A percentile compares a stretch with the other conserved stretches of the same genome.
These are phyloP conservation scores for Mechanitis mazaeus DNA, from an alignment of 2,888 invertebrate species.

Conservation along the genomic window DNA sequence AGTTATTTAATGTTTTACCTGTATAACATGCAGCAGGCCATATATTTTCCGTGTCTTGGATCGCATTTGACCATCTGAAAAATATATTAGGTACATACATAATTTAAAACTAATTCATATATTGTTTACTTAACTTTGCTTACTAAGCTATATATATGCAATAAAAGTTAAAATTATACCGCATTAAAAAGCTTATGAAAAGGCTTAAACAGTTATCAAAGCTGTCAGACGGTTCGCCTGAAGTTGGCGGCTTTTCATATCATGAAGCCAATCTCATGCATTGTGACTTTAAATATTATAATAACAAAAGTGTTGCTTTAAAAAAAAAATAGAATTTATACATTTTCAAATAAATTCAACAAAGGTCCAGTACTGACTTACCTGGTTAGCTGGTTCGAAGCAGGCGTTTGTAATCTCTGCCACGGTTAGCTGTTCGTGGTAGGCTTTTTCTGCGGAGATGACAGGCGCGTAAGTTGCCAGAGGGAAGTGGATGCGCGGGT, in stretches of 20 bases:
- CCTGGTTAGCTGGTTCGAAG: conserved; percentile 95
- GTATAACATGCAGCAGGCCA: conserved; percentile 97
- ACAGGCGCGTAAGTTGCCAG: conserved; percentile 94
- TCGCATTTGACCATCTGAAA: conserved; percentile 94
- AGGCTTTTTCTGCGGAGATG: conserved; percentile 94
- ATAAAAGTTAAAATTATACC: no score
- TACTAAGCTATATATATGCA: no score
- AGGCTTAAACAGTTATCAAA: neutral
- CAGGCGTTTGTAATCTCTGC: conserved; percentile 96
- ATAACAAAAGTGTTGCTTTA: neutral
- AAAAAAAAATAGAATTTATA: no score
- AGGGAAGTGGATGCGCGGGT: conserved; percentile 97
- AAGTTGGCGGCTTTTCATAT: conserved; percentile 10
- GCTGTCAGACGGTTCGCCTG: neutral
- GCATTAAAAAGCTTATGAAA: neutral
- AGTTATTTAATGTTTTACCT: conserved; percentile 49
- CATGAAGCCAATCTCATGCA: conserved; percentile 13
- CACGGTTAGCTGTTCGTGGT: conserved; percentile 93
- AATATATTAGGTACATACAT: neutral
- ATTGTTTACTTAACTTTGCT: no score
- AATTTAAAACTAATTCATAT: neutral
- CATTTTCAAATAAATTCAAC: neutral
- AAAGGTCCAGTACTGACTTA: conserved; percentile 24
- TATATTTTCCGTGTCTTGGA: conserved; percentile 92
- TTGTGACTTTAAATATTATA: conserved; percentile 11